phyloP scores from a whole-genome alignment of 2,888 invertebrate species.

The Phania funesta region DNA sequence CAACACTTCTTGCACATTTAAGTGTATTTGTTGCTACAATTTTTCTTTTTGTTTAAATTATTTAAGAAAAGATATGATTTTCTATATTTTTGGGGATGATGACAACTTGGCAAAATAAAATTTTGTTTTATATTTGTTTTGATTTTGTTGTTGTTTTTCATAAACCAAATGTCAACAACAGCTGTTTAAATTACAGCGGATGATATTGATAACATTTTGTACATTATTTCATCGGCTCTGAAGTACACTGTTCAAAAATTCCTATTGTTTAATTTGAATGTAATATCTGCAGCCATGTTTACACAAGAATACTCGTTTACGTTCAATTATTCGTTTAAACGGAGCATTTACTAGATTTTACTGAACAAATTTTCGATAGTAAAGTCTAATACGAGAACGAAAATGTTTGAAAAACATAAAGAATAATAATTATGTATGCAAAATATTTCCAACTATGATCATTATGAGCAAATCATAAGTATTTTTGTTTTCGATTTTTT shows the following conservation, averaged over 20 bases:
- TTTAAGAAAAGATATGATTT: not conserved
- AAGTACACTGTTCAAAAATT: not conserved
- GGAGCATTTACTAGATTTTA: too few species aligned
- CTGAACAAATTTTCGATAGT: too few species aligned
- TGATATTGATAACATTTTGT: not conserved
- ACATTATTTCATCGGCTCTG: conserved; percentile 14
- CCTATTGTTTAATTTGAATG: too few species aligned
- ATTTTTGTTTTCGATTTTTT: too few species aligned
- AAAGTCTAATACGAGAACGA: too few species aligned
- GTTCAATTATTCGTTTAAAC: too few species aligned
- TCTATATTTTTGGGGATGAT: conserved; percentile 49
- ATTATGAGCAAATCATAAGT: too few species aligned
- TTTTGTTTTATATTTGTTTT: conserved; percentile 68
- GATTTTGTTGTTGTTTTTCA: conserved; percentile 61
- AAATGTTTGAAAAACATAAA: too few species aligned
- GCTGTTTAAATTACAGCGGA: conserved; percentile 39
- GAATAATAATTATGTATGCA: too few species aligned
- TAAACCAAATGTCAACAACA: conserved; percentile 59
- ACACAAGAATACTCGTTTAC: too few species aligned
- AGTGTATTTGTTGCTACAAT: conserved; percentile 11
- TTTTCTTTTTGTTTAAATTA: not conserved
- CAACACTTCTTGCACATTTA: conserved; percentile 32
- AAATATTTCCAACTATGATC: too few species aligned
- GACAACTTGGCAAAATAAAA: conserved; percentile 73
- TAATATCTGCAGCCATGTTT: too few species aligned